A percentile compares a stretch with the other conserved stretches of the same genome.
phyloP scores from a whole-genome alignment of 2,797 vertebrate genomes.

The Cheirogaleus major region DNA sequence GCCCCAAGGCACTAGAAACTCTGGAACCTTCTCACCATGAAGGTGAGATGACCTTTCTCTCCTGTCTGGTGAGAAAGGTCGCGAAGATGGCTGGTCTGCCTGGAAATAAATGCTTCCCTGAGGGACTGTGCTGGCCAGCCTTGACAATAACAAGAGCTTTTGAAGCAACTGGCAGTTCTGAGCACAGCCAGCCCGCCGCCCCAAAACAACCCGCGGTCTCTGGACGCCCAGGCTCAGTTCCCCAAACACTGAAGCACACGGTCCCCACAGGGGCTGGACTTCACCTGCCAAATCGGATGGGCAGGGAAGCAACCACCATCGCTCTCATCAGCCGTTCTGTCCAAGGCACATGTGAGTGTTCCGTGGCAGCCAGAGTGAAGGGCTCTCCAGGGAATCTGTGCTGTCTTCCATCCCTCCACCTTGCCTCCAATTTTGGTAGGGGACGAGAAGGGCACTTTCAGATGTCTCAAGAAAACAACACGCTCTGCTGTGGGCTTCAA shows the following conservation, averaged over 20 bases:
- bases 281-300: constrained; percentile 45
- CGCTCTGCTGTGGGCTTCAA: background rate
- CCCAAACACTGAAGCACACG: background rate
- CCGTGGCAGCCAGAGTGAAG: background rate
- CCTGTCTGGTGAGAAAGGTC: background rate
- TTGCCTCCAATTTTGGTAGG: background rate
- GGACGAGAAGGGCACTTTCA: background rate
- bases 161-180: background rate
- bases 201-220: background rate
- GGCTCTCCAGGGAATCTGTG: too few species aligned
- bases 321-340: constrained; percentile 13
- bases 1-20: background rate
- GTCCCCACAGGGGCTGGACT: background rate
- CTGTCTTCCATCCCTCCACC: background rate
- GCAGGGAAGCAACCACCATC: constrained; percentile 36
- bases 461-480: background rate
- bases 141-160: background rate
- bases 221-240: background rate
- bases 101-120: background rate
- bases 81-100: background rate
- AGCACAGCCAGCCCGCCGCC: background rate
- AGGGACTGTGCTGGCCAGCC: background rate
- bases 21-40: background rate
- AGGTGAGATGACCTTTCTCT: background rate
- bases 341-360: constrained; percentile 31